Evolutionary conservation across 2,113 vertebrate species (phyloP).

Genomic region (Pungitius pungitius): DNA sequence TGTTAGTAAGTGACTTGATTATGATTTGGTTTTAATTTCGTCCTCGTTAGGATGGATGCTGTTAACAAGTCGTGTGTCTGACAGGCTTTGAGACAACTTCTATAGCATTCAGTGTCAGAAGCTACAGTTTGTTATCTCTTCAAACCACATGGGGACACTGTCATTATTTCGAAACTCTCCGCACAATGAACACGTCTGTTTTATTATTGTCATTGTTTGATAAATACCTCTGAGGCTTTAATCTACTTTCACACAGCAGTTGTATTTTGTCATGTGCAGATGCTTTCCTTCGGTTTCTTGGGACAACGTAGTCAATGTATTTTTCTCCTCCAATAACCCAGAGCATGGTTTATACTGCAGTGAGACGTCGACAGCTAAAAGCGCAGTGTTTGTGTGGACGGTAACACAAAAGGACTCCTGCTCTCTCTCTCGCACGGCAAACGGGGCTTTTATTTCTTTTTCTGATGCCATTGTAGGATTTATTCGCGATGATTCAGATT

Average conservation of each 20-base stretch:
- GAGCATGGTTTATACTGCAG: not conserved
- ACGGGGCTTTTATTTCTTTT: constrained; percentile 13
- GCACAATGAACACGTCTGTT: constrained; percentile 11
- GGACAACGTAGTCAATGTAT: not conserved
- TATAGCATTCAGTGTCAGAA: not conserved
- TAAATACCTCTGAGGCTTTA: constrained; percentile 33
- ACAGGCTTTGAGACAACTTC: constrained; percentile 25
- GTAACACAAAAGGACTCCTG: not conserved
- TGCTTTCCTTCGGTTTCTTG: constrained; percentile 13
- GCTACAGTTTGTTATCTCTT: constrained; percentile 23
- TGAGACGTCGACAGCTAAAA: not conserved
- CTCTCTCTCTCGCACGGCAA: constrained; percentile 9
- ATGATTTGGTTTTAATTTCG: not conserved
- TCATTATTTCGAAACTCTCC: constrained; percentile 19
- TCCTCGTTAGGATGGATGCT: constrained; percentile 28
- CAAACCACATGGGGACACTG: constrained; percentile 8
- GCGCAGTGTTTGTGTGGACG: not conserved
- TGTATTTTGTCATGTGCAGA: constrained; percentile 6
- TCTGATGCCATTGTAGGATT: constrained; percentile 12
- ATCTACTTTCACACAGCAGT: constrained; percentile 24
- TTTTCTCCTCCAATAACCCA: not conserved
- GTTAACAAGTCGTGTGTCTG: constrained; percentile 35
- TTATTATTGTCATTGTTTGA: constrained; percentile 51
- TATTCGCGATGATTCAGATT: constrained; percentile 43
- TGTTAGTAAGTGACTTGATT: constrained; percentile 3